Conservation (phyloP, 2,797 vertebrate genomes). For the Lacerta bilineata region DNA sequence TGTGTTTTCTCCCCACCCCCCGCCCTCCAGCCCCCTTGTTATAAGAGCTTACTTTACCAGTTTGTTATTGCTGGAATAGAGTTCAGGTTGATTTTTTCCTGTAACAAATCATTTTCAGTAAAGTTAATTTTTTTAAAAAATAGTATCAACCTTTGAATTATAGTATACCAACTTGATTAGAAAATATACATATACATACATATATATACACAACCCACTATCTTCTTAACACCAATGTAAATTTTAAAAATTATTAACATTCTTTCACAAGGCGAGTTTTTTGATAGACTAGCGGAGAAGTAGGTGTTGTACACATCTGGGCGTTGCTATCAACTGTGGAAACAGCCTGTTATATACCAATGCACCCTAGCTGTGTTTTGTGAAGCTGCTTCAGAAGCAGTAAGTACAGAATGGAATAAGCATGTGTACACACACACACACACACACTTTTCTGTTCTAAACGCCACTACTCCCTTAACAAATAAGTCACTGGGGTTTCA, state of each 20-base stretch:
- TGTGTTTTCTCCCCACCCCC: not conserved
- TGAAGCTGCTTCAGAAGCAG: not conserved
- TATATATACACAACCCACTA: no score
- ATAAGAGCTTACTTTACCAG: not conserved
- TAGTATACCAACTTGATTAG: not conserved
- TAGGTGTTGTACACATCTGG: not conserved
- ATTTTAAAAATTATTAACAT: not conserved
- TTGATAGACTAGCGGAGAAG: not conserved
- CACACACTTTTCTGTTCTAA: not conserved
- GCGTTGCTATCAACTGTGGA: not conserved
- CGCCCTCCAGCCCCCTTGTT: not conserved
- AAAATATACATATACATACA: not conserved
- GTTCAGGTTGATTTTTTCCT: not conserved
- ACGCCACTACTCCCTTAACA: not conserved
- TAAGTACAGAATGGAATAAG: not conserved
- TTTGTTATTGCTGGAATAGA: constrained; percentile 21
- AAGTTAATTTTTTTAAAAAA: not conserved
- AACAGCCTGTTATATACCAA: not conserved
- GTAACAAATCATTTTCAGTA: constrained; percentile 9
- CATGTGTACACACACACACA: not conserved
- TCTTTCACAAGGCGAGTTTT: not conserved
- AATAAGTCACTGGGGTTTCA: not conserved
- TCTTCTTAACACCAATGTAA: not conserved
- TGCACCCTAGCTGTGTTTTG: not conserved
- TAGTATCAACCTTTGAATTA: not conserved